These are phyloP conservation scores for Cheilosia soror DNA, from an alignment of 2,888 invertebrate species.

Conservation along the genomic window DNA sequence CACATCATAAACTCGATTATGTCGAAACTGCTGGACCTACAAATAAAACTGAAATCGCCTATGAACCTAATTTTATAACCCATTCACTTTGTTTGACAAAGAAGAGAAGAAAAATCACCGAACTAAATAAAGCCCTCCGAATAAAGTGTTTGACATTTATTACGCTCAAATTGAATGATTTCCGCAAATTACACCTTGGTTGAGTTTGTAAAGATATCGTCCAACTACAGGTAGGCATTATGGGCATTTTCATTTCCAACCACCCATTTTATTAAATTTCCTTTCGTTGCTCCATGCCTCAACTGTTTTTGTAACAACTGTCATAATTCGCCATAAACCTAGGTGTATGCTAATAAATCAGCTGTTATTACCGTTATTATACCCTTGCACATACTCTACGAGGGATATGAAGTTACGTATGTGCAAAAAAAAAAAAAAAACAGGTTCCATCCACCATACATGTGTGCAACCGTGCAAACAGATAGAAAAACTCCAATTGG, in stretches of 20 bases:
- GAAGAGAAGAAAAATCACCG: conserved; percentile 7
- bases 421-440: conserved; percentile 6
- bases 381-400: conserved; percentile 40
- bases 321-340: conserved; percentile 64
- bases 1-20: conserved; percentile 8
- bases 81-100: not conserved
- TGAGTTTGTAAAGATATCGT: conserved; percentile 21
- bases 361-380: conserved; percentile 64
- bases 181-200: conserved; percentile 50
- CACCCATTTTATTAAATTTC: conserved; percentile 28
- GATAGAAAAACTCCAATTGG: conserved; percentile 54
- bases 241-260: conserved; percentile 12
- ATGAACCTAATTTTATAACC: not conserved
- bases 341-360: conserved; percentile 68
- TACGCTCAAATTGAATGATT: conserved; percentile 55
- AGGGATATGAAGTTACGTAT: not conserved
- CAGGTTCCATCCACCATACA: conserved; percentile 45
- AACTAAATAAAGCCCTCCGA: conserved; percentile 35
- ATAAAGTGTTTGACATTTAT: conserved; percentile 53
- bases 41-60: not conserved
- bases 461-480: conserved; percentile 9
- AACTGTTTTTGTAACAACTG: conserved; percentile 47
- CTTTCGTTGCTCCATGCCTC: conserved; percentile 16
- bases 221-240: not conserved
- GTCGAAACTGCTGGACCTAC: not conserved